Base-by-base conservation (phyloP, 2,113 vertebrate genomes). In the Phrynosoma blainvillii region DNA sequence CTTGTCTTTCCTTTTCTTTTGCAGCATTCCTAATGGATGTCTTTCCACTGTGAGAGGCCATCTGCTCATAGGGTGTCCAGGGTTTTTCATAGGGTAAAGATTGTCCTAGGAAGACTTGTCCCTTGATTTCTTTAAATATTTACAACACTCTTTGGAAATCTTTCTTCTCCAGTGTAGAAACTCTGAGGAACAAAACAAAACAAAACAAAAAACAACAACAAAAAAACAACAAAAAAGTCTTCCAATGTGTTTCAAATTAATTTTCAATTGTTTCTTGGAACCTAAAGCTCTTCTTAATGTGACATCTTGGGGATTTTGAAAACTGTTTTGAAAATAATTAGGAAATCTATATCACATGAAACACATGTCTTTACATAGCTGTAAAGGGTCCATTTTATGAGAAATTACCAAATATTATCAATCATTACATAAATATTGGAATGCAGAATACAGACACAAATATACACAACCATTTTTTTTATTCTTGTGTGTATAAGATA, bases 31-130 rank as follows among this genome's bases (percentile, higher is more conserved):
- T 91, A 90, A 89, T 91, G 82, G 89, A 88, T 65, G 59, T 52
- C 76, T 89, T 95, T 79, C 90, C 21, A 0, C 52, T 84, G 93
- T 87, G 91, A 93, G 79, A 0, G 78, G 85, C 94, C 94, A 95
- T 93, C 90, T 95, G 94, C 92, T 94, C 90, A 77, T 81, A 89
- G 90, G 78, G 83, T 90, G 86, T 27, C 68, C 92, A 92, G 32
- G 92, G 91, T 85, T 94, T 94, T 90, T 20, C 65, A 59, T 91
- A 88, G 83, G 91, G 88, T 30, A 73, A 89, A 68, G 82, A 74
- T 83, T 92, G 91, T 91, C 82, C 79, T 90, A 79, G 89, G 70
- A 87, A 89, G 54, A 36, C 81, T 87, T 87, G 87, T 79, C 75
- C 66, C 90, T 40, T 79, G 56, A 54, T 88, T 56, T 81, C 56